A percentile compares a stretch with the other conserved stretches of the same genome.
phyloP scores from a whole-genome alignment of 2,797 vertebrate genomes.

The Parambassis ranga region DNA sequence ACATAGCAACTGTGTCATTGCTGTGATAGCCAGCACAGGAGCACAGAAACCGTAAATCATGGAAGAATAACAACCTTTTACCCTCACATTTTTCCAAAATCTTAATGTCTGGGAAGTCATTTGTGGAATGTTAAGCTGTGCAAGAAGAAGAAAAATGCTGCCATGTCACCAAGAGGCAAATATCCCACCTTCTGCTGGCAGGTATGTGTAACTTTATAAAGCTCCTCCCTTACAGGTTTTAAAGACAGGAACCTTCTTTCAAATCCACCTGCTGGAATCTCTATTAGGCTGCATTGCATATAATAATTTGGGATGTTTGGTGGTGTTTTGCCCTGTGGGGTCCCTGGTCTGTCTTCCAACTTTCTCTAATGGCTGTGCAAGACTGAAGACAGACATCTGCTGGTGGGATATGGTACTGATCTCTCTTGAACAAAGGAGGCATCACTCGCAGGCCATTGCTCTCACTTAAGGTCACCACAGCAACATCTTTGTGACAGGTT shows the following conservation, averaged over 20 bases:
- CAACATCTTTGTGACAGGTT: background rate
- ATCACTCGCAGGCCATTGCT: slow-evolving; percentile 38
- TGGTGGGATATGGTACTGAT: slow-evolving; percentile 66
- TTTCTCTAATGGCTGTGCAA: slow-evolving; percentile 15
- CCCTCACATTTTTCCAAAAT: slow-evolving; percentile 39
- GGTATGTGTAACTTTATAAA: slow-evolving; percentile 2
- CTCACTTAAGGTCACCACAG: slow-evolving; percentile 1
- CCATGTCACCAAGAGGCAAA: slow-evolving; percentile 14
- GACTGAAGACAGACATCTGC: slow-evolving; percentile 75
- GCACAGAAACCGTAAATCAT: slow-evolving; percentile 13
- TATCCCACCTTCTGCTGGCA: background rate
- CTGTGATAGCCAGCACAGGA: slow-evolving; percentile 24
- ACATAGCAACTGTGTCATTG: slow-evolving; percentile 55
- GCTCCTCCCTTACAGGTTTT: background rate
- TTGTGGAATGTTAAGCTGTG: slow-evolving; percentile 56
- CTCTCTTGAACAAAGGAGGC: slow-evolving; percentile 30
- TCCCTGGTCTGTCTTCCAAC: background rate
- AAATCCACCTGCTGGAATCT: background rate
- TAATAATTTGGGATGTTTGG: background rate
- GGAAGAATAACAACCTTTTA: slow-evolving; percentile 31
- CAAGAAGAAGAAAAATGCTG: slow-evolving; percentile 14
- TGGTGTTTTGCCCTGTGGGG: slow-evolving; percentile 1
- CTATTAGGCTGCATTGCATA: background rate
- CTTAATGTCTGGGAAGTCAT: slow-evolving; percentile 47
- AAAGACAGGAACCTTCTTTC: background rate